phyloP scores from a whole-genome alignment of 2,113 vertebrate species.

The Marcusenius ussheri region DNA sequence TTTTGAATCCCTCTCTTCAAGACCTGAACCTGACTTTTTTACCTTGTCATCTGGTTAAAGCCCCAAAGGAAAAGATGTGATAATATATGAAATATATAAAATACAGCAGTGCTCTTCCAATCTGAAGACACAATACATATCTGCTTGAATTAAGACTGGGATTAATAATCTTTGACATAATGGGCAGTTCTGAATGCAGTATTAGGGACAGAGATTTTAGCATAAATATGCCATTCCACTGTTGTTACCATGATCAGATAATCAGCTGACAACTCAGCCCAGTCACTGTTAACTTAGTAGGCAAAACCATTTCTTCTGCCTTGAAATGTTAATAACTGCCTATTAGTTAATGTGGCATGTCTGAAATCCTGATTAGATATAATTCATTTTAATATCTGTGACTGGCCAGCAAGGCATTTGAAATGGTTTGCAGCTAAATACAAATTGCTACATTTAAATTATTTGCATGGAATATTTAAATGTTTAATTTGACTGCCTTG shows the following conservation, averaged over 20 bases:
- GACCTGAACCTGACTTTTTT: not conserved
- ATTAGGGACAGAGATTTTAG: conserved; percentile 99
- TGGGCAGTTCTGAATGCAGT: conserved; percentile 97
- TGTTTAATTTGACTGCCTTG: conserved; percentile 60
- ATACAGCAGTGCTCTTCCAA: not conserved
- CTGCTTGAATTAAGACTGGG: conserved; percentile 67
- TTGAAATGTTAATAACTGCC: conserved; percentile 99
- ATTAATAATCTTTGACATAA: conserved; percentile 99
- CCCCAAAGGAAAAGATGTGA: not conserved
- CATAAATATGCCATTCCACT: conserved; percentile 99
- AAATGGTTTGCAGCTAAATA: conserved; percentile 95
- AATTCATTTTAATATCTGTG: conserved; percentile 99
- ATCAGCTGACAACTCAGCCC: conserved; percentile 96
- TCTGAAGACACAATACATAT: not conserved
- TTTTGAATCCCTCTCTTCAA: not conserved
- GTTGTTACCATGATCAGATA: conserved; percentile 98
- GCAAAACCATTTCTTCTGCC: conserved; percentile 93
- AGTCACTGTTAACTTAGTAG: conserved; percentile 99
- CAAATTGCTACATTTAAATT: conserved; percentile 93
- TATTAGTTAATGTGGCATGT: conserved; percentile 99
- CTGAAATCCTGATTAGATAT: conserved; percentile 99
- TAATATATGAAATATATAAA: not conserved
- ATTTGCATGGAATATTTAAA: conserved; percentile 91
- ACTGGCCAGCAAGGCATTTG: conserved; percentile 98
- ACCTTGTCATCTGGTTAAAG: not conserved